Percentiles rank a stretch among this genome's conserved stretches.
Evolutionary conservation across 2,888 invertebrate species (phyloP).

Genomic region (Aplocera efformata): DNA sequence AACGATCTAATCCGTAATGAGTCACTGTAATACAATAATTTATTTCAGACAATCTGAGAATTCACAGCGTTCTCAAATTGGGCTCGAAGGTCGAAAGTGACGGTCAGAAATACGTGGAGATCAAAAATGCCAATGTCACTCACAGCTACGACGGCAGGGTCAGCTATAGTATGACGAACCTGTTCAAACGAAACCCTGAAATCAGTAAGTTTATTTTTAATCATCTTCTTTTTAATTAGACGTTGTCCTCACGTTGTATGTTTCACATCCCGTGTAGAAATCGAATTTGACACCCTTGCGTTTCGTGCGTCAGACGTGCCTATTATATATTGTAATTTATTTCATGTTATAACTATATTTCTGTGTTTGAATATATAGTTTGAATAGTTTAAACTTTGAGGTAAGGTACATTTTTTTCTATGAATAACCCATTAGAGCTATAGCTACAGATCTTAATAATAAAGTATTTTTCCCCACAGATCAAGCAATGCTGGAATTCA

Average conservation of each 20-base stretch:
- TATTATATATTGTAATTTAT: too few species aligned
- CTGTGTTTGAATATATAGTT: too few species aligned
- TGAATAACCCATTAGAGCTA: too few species aligned
- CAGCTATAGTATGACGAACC: slow-evolving; percentile 49
- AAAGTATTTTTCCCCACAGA: slow-evolving; percentile 37
- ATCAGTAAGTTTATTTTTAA: slow-evolving; percentile 55
- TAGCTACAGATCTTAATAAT: too few species aligned
- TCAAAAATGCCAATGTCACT: slow-evolving; percentile 35
- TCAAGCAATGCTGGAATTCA: slow-evolving; percentile 47
- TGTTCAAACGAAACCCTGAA: slow-evolving; percentile 49
- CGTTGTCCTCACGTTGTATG: too few species aligned
- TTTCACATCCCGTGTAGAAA: too few species aligned
- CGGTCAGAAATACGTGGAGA: slow-evolving; percentile 41
- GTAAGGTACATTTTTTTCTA: too few species aligned
- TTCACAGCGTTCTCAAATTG: slow-evolving; percentile 39
- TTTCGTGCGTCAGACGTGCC: too few species aligned
- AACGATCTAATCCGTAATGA: background rate
- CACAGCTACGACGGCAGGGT: slow-evolving; percentile 53
- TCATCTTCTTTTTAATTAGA: too few species aligned
- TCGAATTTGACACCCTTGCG: too few species aligned
- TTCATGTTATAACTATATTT: too few species aligned
- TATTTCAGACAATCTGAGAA: slow-evolving; percentile 48
- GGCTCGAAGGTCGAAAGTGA: slow-evolving; percentile 31
- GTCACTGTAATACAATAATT: slow-evolving; percentile 18
- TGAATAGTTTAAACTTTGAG: too few species aligned